phyloP scores from a whole-genome alignment of 2,113 vertebrate genomes.

The Ceuthmochares aereus region DNA sequence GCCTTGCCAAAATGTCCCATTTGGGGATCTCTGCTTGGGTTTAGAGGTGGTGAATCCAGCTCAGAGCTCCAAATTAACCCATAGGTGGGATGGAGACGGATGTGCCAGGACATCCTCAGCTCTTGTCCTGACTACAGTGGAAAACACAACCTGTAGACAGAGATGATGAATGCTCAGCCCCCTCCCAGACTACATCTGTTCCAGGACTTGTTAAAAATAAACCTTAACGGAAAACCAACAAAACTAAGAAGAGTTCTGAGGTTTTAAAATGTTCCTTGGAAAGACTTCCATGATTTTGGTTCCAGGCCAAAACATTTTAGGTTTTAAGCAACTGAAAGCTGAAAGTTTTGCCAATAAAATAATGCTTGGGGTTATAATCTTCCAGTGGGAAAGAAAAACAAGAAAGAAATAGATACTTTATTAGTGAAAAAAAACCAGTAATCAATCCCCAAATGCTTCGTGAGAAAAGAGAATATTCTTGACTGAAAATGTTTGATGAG shows the following conservation, averaged over 20 bases:
- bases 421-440: background rate
- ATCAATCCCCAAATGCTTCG: background rate
- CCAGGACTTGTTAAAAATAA: background rate
- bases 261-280: background rate
- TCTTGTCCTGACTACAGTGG: background rate
- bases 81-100: background rate
- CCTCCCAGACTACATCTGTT: background rate
- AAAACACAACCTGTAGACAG: fast-evolving
- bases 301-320: background rate
- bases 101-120: fast-evolving
- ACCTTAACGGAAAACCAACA: background rate
- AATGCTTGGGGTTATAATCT: background rate
- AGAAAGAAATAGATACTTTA: background rate
- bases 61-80: background rate
- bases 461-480: background rate
- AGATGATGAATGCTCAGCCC: background rate
- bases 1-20: background rate
- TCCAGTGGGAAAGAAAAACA: slow-evolving; percentile 1
- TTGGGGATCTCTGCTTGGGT: background rate
- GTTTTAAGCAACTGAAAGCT: background rate
- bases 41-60: background rate
- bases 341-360: background rate
- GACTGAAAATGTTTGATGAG: background rate
- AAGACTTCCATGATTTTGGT: slow-evolving; percentile 1
- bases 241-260: background rate